Evolutionary conservation across 2,888 invertebrate species (phyloP).

Genomic region (Cataglyphis albicans): DNA sequence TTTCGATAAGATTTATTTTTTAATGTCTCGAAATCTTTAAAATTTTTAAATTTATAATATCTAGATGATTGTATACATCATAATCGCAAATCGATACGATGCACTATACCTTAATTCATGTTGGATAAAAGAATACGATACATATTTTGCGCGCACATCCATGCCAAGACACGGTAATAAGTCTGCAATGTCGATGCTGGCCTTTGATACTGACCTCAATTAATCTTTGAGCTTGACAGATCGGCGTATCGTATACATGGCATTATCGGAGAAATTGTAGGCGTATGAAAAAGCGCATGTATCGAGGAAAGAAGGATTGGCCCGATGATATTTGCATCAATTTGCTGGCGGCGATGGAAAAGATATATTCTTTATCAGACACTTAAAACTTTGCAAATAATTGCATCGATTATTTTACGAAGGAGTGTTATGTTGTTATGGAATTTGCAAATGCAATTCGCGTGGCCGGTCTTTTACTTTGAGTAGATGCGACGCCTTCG

Average conservation of each 20-base stretch:
- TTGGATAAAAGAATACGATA: conserved; percentile 19
- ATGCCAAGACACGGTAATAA: not conserved
- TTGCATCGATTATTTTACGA: not conserved
- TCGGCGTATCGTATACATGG: conserved; percentile 49
- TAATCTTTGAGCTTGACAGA: conserved; percentile 65
- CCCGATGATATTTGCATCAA: not conserved
- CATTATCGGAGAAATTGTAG: conserved; percentile 34
- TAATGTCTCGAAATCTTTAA: not conserved
- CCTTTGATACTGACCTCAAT: conserved; percentile 54
- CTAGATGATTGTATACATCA: not conserved
- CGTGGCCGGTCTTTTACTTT: not conserved
- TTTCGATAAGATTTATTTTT: not conserved
- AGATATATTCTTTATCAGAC: not conserved
- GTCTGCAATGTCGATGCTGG: conserved; percentile 40
- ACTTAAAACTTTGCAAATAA: not conserved
- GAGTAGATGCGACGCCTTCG: too few relatives aligned
- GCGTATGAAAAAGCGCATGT: conserved; percentile 14
- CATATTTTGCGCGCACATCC: conserved; percentile 23
- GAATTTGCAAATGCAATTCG: not conserved
- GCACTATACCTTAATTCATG: conserved; percentile 62
- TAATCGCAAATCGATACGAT: conserved; percentile 46
- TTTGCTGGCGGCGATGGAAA: not conserved
- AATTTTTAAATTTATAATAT: not conserved
- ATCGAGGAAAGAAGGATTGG: conserved; percentile 15
- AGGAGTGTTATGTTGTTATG: not conserved